Evolutionary conservation across 2,797 vertebrate species (phyloP), one percentile per base, ranked within the genome.

Genomic region (Tarsius wallacei): DNA sequence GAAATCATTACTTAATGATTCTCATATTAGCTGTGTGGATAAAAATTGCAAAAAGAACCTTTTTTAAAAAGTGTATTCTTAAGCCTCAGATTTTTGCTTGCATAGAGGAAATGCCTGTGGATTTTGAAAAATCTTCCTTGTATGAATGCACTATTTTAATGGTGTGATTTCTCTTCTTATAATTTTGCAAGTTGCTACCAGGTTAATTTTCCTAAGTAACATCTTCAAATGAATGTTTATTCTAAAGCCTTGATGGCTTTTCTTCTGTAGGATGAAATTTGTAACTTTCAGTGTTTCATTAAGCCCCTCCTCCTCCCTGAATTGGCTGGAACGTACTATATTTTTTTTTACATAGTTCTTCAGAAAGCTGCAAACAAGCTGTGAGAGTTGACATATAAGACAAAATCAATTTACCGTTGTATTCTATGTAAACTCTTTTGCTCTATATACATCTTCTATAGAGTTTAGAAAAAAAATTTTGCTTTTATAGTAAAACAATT

Each of bases 41-140:
- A 53, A 74, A 31, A 90, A 88, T 59, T 96, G 17, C 22, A 49
- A 70, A 84, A n/a, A 59, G 59, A 47, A 64, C 31, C 57, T 85
- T 95, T 70, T 53, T 5, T 70, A 33, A 74, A 57, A 28, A 9
- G 2, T 83, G 31, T 1, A 3, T 91, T 42, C 3, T 28, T 42
- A 90, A 90, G 47, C 14, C 31, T 93, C 81, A 66, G 55, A 68
- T 87, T 55, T 42, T 92, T 85, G n/a, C 26, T 47, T 64, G 22
- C 12, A 7, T 33, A 42, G 31, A 53, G 12, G 31, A 74, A 33
- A 91, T 68, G 53, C 2, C 17, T 21, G 9, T 15, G 51, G 36
- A 24, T 84, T 73, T 91, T 21, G 24, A 31, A 86, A 76, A 73
- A 47, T 59, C 42, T 89, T 15, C 36, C 68, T 36, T 11, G 8